Evolutionary conservation across 2,888 invertebrate genomes (phyloP).

Genomic region (Caenorhabditis panamensis): DNA sequence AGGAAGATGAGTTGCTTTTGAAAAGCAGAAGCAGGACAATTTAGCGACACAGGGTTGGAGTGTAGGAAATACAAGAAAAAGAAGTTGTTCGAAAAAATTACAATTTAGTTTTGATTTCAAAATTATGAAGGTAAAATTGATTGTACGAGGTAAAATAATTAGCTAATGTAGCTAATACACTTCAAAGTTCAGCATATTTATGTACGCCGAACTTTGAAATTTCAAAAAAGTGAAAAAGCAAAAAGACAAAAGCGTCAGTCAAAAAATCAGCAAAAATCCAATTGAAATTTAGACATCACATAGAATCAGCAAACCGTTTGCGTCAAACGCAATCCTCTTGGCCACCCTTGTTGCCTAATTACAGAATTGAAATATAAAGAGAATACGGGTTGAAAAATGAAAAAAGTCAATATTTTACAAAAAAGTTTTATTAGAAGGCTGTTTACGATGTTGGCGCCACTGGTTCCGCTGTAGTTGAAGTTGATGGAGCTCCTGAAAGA

Average conservation of each 20-base stretch:
- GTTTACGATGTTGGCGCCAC: too few species aligned
- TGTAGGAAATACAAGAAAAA: not conserved
- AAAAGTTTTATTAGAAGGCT: too few species aligned
- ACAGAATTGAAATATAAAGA: constrained; percentile 38
- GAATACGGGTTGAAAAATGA: constrained; percentile 12
- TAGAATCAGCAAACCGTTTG: constrained; percentile 45
- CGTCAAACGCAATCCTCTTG: constrained; percentile 37
- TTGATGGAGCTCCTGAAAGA: too few species aligned
- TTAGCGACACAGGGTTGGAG: not conserved
- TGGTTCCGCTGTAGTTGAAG: too few species aligned
- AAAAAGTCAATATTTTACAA: not conserved
- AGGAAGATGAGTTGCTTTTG: not conserved
- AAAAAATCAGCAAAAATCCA: not conserved
- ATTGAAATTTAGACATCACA: constrained; percentile 45
- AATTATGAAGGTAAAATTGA: too few species aligned
- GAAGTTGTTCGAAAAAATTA: too few species aligned
- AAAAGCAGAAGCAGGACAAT: constrained; percentile 8
- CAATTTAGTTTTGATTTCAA: too few species aligned
- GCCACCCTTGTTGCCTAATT: constrained; percentile 41
- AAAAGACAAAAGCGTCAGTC: too few species aligned
- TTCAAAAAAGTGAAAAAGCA: too few species aligned
- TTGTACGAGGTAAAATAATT: not conserved
- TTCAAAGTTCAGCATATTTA: too few species aligned
- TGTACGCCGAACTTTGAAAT: too few species aligned
- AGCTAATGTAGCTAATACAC: not conserved